Percentiles rank a stretch among this genome's conserved stretches.
These are phyloP conservation scores for Falco biarmicus DNA, from an alignment of 2,797 vertebrate genomes.

Conservation along the genomic window DNA sequence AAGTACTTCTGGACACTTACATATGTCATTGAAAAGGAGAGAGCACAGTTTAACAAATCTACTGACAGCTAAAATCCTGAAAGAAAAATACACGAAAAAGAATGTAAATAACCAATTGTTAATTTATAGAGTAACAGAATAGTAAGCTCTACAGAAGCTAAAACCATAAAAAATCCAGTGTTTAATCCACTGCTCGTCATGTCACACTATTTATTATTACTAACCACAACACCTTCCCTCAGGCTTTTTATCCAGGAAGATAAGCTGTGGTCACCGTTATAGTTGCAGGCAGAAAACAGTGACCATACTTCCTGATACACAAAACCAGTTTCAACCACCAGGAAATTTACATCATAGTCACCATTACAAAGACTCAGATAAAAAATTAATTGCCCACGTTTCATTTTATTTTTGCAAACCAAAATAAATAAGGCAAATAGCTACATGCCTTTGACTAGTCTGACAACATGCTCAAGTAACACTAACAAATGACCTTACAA, in stretches of 20 bases:
- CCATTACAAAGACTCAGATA: background rate
- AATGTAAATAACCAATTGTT: background rate
- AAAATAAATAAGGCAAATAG: background rate
- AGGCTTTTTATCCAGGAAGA: background rate
- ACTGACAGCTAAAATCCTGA: background rate
- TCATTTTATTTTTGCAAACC: background rate
- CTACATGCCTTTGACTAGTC: background rate
- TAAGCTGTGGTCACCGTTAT: background rate
- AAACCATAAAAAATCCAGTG: background rate
- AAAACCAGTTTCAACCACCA: background rate
- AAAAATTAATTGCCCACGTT: too few relatives aligned
- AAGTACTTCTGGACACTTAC: background rate
- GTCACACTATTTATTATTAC: background rate
- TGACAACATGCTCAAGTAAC: background rate
- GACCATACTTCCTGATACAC: background rate
- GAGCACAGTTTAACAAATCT: background rate
- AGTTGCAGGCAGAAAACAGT: background rate
- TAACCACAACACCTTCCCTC: background rate
- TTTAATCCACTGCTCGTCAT: background rate
- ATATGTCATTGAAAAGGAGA: background rate
- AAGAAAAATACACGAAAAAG: background rate
- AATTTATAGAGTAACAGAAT: background rate
- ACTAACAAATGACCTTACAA: background rate
- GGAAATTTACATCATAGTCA: background rate
- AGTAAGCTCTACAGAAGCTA: background rate